phyloP scores from a whole-genome alignment of 2,888 invertebrate species.

The Campopleginae sp. region DNA sequence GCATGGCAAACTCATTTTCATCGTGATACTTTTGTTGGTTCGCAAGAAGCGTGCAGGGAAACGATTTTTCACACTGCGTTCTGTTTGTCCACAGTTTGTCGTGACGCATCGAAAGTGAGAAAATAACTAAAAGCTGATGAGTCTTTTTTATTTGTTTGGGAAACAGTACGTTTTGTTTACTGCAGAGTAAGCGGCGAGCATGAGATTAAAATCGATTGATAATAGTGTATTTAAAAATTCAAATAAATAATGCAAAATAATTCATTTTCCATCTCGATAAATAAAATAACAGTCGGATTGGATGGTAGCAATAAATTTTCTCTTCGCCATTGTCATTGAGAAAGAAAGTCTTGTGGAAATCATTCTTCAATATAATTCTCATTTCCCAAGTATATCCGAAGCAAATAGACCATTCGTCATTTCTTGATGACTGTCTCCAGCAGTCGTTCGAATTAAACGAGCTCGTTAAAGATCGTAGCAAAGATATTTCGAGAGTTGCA shows the following conservation, averaged over 20 bases:
- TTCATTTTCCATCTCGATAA: not conserved
- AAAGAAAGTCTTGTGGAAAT: not conserved
- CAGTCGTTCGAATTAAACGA: constrained; percentile 36
- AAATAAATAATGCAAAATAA: not conserved
- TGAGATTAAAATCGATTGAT: not conserved
- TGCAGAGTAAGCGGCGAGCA: not conserved
- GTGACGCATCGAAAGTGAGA: constrained; percentile 35
- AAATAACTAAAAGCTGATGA: constrained; percentile 32
- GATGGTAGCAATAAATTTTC: not conserved
- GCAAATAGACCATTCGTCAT: not conserved
- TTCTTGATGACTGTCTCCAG: constrained; percentile 4
- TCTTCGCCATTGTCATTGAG: not conserved
- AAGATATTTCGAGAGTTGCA: constrained; percentile 28
- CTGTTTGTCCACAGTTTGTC: constrained; percentile 30
- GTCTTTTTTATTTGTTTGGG: constrained; percentile 24
- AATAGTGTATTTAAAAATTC: not conserved
- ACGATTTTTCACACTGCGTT: constrained; percentile 35
- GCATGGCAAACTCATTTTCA: constrained; percentile 44
- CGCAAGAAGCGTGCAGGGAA: constrained; percentile 17
- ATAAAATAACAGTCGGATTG: not conserved
- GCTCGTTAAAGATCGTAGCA: constrained; percentile 23
- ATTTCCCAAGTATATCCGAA: not conserved
- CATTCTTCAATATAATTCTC: not conserved
- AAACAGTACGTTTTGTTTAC: not conserved
- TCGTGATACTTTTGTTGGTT: constrained; percentile 12